Evolutionary conservation across 2,888 invertebrate species (phyloP).

Genomic region (Geophilus truncorum): DNA sequence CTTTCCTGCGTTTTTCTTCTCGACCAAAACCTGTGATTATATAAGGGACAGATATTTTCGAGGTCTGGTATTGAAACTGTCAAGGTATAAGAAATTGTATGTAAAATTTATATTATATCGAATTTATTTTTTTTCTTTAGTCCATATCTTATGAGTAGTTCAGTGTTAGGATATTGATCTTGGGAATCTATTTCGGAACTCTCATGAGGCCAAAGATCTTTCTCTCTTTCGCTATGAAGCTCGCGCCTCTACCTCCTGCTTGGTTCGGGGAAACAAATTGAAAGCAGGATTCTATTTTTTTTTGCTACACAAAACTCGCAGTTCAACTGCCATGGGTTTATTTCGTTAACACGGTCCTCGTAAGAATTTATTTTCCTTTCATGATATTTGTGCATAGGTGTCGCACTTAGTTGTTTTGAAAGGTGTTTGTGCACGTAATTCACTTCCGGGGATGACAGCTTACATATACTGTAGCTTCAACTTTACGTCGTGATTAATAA

Average conservation of each 20-base stretch:
- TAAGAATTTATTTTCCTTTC: background rate
- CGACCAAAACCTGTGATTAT: background rate
- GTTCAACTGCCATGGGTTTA: background rate
- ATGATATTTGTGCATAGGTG: background rate
- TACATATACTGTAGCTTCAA: background rate
- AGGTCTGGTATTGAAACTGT: background rate
- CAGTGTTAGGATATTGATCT: constrained; percentile 27
- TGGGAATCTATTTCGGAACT: constrained; percentile 21
- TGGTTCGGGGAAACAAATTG: constrained; percentile 24
- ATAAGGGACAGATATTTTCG: background rate
- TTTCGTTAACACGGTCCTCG: background rate
- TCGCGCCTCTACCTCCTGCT: constrained; percentile 3
- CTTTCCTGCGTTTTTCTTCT: background rate
- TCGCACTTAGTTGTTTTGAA: background rate
- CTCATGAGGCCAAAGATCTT: constrained; percentile 24
- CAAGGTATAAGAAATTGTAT: background rate
- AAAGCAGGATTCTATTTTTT: constrained; percentile 19
- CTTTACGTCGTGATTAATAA: background rate
- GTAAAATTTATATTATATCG: constrained; percentile 16
- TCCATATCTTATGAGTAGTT: constrained; percentile 22
- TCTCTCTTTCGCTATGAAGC: constrained; percentile 6
- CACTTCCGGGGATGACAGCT: constrained; percentile 1
- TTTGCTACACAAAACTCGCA: background rate
- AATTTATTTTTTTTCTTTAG: background rate
- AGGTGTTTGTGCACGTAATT: background rate